Base-by-base conservation (phyloP, 1,140 invertebrate genomes). In the Potamilus streckersoni region DNA sequence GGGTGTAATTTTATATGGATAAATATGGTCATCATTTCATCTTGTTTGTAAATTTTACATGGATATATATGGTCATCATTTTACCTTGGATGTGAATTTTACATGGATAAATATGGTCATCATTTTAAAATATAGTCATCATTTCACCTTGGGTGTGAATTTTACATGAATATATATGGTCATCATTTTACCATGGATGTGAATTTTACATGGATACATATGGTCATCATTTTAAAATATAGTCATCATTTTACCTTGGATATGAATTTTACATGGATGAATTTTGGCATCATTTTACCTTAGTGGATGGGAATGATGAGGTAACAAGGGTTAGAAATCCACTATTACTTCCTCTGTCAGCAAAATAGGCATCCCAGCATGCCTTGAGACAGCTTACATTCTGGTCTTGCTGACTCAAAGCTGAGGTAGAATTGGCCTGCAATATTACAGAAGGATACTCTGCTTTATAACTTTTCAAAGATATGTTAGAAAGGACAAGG, bases 311-410 rank as follows among this genome's bases (percentile, higher is more conserved):
- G 91, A 98, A 98, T 62, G 95, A 95, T 73, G 95, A 95, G 4
- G 96, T 98, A 13, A 98, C 96, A 55, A 98, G 91, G 49, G 96
- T 96, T 8, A 96, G 92, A 89, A 98, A 98, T 65, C 94, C 84
- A 64, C 85, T 85, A 60, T 85, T 94, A 87, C 94, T 95, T 85
- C 95, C 95, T 86, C 95, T 95, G 90, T 97, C 96, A 87, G 93
- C 94, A 90, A 96, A 96, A 80, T 98, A 91, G 78, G 95, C 96
- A 89, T 97, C 95, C 96, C 96, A 98, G 90, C 96, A 97, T 87
- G 95, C 94, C 89, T 96, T 96, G 63, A 91, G 79, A 56, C 79
- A 82, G 73, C 86, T 94, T 1, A 97, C 95, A 80, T 94, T 94
- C 16, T 94, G 91, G 90, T 97, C 95, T 38, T 95, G 89, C 63